phyloP scores from a whole-genome alignment of 2,888 invertebrate species.

The Aporophyla lueneburgensis region DNA sequence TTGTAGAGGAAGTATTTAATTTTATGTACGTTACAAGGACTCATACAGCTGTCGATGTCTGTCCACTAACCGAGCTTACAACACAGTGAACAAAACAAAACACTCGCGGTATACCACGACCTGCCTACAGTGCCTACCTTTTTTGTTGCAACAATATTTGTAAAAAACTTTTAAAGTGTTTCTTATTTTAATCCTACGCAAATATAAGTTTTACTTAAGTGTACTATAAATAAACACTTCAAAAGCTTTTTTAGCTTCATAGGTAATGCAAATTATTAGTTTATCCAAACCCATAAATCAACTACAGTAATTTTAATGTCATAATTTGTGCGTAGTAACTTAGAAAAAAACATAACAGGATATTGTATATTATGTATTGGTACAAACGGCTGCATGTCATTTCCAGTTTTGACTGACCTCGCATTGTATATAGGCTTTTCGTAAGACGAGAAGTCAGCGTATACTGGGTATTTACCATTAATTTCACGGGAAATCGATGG shows the following conservation, averaged over 20 bases:
- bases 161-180: neutral
- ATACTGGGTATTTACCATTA: neutral
- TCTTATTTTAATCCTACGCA: constrained; percentile 3
- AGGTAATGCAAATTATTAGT: neutral
- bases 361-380: neutral
- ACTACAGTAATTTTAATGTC: neutral
- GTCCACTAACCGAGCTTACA: constrained; percentile 8
- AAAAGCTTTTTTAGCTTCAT: neutral
- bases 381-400: neutral
- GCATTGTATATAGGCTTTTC: neutral
- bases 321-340: constrained; percentile 1
- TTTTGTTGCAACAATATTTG: constrained; percentile 5
- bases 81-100: constrained; percentile 17
- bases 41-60: constrained; percentile 20
- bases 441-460: neutral
- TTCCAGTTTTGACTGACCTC: neutral
- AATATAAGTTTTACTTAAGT: neutral
- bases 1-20: constrained; percentile 49
- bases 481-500: neutral
- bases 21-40: constrained; percentile 38
- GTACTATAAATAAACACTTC: neutral
- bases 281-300: constrained; percentile 7
- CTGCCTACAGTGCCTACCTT: neutral
- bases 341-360: constrained; percentile 21
- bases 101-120: neutral